Evolutionary conservation across 2,113 vertebrate genomes (phyloP).

Genomic region (Macquaria australasica): DNA sequence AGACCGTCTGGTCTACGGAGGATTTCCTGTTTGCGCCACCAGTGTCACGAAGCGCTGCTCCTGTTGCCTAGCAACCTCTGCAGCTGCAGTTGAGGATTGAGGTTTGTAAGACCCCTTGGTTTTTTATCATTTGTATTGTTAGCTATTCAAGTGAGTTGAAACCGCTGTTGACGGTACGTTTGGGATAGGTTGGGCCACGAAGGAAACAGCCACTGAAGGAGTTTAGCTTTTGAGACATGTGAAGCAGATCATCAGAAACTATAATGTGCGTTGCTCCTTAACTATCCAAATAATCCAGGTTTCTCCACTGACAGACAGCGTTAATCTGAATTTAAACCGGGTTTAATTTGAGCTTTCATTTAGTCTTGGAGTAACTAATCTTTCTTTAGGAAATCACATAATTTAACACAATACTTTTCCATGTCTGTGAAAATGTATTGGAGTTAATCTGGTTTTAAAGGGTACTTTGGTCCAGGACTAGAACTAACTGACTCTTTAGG

Average conservation of each 20-base stretch:
- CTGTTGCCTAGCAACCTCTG: too few species aligned
- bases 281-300: background rate
- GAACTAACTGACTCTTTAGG: background rate
- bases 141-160: too few species aligned
- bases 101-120: too few species aligned
- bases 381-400: background rate
- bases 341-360: background rate
- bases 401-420: background rate
- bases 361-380: background rate
- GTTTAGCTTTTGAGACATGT: background rate
- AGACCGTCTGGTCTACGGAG: too few species aligned
- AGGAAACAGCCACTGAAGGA: too few species aligned
- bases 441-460: background rate
- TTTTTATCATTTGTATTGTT: too few species aligned
- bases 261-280: too few species aligned
- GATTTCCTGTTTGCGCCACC: too few species aligned
- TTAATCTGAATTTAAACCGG: background rate
- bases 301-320: background rate
- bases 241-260: background rate
- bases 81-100: too few species aligned
- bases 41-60: too few species aligned
- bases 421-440: background rate
- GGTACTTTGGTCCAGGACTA: background rate
- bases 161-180: too few species aligned
- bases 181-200: too few species aligned